Percentiles rank a stretch among this genome's conserved stretches.
Evolutionary conservation across 2,888 invertebrate species (phyloP).

Genomic region (Clanis bilineata): DNA sequence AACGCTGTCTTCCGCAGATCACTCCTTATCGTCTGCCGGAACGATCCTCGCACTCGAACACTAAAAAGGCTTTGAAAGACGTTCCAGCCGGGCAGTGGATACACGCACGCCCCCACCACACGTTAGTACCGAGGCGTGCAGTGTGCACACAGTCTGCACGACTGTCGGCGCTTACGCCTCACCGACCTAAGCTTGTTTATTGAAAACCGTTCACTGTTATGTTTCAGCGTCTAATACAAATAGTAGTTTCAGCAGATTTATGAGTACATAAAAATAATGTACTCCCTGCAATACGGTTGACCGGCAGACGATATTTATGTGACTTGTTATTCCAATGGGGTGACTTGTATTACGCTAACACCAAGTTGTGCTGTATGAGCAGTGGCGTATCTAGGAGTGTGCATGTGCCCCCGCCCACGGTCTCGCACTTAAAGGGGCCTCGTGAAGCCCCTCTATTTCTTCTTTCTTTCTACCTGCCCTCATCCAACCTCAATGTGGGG

Average conservation of each 20-base stretch:
- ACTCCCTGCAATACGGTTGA: conserved; percentile 24
- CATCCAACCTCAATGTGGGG: no score
- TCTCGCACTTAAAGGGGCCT: no score
- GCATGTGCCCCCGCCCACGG: no score
- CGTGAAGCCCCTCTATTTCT: no score
- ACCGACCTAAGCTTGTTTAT: conserved; percentile 58
- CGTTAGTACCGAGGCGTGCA: conserved; percentile 44
- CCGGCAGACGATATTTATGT: conserved; percentile 16
- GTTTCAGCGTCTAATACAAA: conserved; percentile 39
- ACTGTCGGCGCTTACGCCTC: conserved; percentile 35
- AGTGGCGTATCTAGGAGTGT: no score
- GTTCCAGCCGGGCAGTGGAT: conserved; percentile 41
- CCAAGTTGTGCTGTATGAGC: background rate
- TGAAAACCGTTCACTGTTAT: conserved; percentile 50
- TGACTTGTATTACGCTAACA: background rate
- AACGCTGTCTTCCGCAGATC: conserved; percentile 80
- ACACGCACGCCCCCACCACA: conserved; percentile 54
- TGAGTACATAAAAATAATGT: conserved; percentile 33
- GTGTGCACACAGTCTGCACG: no score
- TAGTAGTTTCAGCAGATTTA: conserved; percentile 39
- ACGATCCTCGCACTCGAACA: conserved; percentile 48
- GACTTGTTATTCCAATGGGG: background rate
- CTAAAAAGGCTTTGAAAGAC: conserved; percentile 67
- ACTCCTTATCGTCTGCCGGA: conserved; percentile 75
- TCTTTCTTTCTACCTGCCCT: no score